Conservation (phyloP, 2,113 vertebrate species). For the Oriolus oriolus region DNA sequence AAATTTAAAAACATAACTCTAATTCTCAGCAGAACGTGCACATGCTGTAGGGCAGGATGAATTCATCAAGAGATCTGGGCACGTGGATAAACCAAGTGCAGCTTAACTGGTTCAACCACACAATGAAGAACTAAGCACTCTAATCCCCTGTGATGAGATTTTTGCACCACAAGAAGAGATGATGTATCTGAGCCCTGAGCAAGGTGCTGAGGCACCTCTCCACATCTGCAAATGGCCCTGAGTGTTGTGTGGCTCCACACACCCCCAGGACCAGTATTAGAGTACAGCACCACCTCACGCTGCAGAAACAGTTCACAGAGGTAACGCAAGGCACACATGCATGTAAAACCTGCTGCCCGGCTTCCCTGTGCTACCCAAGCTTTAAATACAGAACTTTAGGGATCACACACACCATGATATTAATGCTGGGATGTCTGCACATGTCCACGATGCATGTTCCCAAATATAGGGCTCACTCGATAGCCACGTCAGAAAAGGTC, state of each 20-base stretch:
- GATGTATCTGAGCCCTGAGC: not conserved
- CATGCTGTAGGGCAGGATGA: not conserved
- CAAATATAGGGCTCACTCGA: not conserved
- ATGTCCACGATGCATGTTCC: not conserved
- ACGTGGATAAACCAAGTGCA: slow-evolving; percentile 29
- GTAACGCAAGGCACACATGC: not conserved
- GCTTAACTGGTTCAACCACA: not conserved
- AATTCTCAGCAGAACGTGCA: not conserved
- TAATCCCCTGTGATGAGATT: slow-evolving; percentile 19
- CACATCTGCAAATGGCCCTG: not conserved
- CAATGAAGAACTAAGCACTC: slow-evolving; percentile 3
- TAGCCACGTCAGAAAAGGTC: not conserved
- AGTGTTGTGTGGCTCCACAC: not conserved
- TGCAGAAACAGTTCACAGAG: not conserved
- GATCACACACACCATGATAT: not conserved
- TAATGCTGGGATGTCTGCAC: not conserved
- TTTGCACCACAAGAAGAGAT: not conserved
- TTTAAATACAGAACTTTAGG: not conserved
- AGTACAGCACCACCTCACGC: not conserved
- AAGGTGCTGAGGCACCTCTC: not conserved
- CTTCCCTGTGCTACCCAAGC: not conserved
- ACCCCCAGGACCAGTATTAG: not conserved
- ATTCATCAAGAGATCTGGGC: not conserved
- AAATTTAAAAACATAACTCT: slow-evolving; percentile 13
- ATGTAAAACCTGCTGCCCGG: not conserved